These are phyloP conservation scores for Camponotus floridanus DNA, from an alignment of 1,140 invertebrate species.

Conservation along the genomic window DNA sequence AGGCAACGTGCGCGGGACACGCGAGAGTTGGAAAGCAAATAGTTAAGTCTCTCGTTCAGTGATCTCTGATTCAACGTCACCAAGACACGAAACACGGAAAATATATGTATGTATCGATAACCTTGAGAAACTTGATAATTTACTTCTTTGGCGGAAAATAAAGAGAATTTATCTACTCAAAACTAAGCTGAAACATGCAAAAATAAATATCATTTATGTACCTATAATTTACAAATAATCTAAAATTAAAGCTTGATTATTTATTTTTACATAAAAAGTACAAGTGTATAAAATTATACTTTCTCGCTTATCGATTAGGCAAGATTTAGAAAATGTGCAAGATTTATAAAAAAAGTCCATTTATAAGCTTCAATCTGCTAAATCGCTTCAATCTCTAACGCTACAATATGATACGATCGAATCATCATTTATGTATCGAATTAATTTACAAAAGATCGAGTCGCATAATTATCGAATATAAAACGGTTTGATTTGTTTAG, in stretches of 20 bases:
- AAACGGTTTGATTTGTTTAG: conserved; percentile 47
- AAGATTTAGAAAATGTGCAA: not conserved
- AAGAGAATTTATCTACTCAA: not conserved
- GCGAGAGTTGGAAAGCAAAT: conserved; percentile 45
- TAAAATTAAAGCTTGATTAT: not conserved
- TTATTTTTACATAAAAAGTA: not conserved
- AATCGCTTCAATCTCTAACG: too few species aligned
- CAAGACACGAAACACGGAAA: conserved; percentile 26
- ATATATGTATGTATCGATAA: conserved; percentile 24
- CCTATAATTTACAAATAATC: not conserved
- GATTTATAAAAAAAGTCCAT: not conserved
- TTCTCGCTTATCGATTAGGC: not conserved
- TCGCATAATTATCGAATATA: not conserved
- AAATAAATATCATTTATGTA: conserved; percentile 3
- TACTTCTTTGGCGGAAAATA: not conserved
- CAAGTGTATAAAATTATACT: not conserved
- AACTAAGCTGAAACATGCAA: too few species aligned
- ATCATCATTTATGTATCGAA: not conserved
- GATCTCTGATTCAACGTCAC: conserved; percentile 38
- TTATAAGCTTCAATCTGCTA: not conserved
- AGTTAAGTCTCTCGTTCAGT: not conserved
- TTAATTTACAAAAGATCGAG: conserved; percentile 6
- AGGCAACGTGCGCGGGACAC: conserved; percentile 60
- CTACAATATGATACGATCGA: not conserved
- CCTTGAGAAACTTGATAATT: conserved; percentile 3